Percentiles rank a stretch among this genome's conserved stretches.
Conservation (phyloP, 2,888 invertebrate genomes). For the Drosophila formosana region DNA sequence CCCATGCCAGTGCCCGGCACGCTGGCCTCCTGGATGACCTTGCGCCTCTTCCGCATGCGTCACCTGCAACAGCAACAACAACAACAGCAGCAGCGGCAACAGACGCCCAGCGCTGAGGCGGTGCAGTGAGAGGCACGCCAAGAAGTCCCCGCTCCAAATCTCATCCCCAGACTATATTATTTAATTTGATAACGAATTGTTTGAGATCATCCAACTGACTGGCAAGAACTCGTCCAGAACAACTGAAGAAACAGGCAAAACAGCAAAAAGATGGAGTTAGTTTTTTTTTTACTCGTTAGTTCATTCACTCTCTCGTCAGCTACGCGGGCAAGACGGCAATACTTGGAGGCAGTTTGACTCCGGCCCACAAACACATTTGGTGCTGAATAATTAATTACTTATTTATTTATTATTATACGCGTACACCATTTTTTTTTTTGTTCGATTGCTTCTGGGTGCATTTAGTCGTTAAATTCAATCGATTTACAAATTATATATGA, state of each 20-base stretch:
- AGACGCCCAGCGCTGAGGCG: conserved; percentile 65
- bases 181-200: conserved; percentile 38
- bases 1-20: conserved; percentile 88
- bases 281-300: conserved; percentile 26
- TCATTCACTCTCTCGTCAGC: conserved; percentile 44
- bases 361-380: conserved; percentile 43
- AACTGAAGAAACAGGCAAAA: too few relatives aligned
- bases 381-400: conserved; percentile 61
- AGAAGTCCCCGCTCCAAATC: too few relatives aligned
- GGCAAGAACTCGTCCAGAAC: too few relatives aligned
- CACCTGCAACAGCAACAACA: conserved; percentile 79
- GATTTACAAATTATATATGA: conserved; percentile 20
- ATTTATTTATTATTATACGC: conserved; percentile 35
- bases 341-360: conserved; percentile 49
- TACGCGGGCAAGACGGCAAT: conserved; percentile 82
- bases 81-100: conserved; percentile 53
- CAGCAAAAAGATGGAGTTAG: too few relatives aligned
- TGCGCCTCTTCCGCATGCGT: conserved; percentile 88
- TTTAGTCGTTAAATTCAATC: conserved; percentile 64
- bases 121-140: conserved; percentile 65
- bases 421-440: conserved; percentile 22
- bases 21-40: conserved; percentile 91
- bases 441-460: conserved; percentile 60
- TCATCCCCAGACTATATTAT: background rate
- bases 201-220: background rate